Base-by-base conservation (phyloP, 2,113 vertebrate genomes). In the Tonatia bakeri region DNA sequence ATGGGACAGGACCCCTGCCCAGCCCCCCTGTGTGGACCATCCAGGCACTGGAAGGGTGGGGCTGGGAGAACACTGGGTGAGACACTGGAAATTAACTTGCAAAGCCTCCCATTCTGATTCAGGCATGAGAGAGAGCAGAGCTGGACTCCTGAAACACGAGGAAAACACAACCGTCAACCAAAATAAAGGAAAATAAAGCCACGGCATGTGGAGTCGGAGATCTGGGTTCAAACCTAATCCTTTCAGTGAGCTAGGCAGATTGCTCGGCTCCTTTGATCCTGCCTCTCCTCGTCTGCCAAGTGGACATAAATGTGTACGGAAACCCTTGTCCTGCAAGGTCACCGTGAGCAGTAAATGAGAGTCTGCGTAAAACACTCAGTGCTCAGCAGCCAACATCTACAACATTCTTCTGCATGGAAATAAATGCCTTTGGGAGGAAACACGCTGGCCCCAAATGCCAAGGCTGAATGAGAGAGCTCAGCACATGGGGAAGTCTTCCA, bases 21-120 rank as follows among this genome's bases (percentile, higher is more conserved):
- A 11, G 0, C 24, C 28, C 45, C 82, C 10, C 43, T 7, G 5
- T 3, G 7, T 1, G 15, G 4, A 45, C 43, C n/a, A 24, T 4
- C 7, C 22, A 13, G 40, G 28, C 7, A 9, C 33, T 19, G 4
- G 31, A 67, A 28, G 13, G 5, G 12, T 14, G 22, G 47, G 54
- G 19, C 11, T 26, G 52, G 61, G 45, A 76, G 5, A 33, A 94
- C 31, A 33, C 20, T 43, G 17, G 20, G 14, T 50, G 52, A 61
- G 9, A 65, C 24, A 31, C 0, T 45, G 56, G 47, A 20, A 56
- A 79, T 45, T 38, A 50, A 52, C 26, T 24, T 38, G 36, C 61
- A 50, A 70, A 79, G 9, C 40, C 36, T 69, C 31, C 4, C 52
- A 20, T 64, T 77, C 31, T 73, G 20, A 52, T 47, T 52, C 16